Conservation (phyloP, 2,888 invertebrate species). For the Deroplatys truncata region DNA sequence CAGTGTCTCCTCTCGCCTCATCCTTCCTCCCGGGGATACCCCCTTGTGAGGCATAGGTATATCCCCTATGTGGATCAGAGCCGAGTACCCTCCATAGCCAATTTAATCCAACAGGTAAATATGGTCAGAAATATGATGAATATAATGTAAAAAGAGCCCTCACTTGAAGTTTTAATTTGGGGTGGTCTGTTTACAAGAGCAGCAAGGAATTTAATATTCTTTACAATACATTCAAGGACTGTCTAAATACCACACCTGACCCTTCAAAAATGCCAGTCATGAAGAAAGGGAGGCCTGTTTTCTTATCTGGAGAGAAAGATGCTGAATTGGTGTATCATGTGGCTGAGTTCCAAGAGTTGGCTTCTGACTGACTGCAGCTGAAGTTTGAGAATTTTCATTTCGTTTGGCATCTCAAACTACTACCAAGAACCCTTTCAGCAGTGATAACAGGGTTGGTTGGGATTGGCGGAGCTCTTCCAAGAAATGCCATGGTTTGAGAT, state of each 20-base stretch:
- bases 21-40: no score
- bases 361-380: neutral
- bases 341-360: neutral
- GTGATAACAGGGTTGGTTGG: neutral
- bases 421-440: neutral
- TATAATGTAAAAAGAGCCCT: no score
- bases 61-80: no score
- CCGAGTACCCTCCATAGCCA: no score
- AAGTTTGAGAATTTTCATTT: neutral
- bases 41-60: no score
- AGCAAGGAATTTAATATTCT: no score
- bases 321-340: neutral
- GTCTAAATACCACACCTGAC: neutral
- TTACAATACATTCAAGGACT: neutral
- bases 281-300: no score
- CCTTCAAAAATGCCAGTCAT: neutral
- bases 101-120: no score
- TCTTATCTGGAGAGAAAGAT: neutral
- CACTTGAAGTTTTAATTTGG: no score
- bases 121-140: no score
- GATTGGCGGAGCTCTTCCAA: neutral
- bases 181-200: no score
- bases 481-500: neutral
- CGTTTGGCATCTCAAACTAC: neutral
- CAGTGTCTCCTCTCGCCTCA: no score